Conservation (phyloP, 2,113 vertebrate species). For the Oreochromis niloticus region DNA sequence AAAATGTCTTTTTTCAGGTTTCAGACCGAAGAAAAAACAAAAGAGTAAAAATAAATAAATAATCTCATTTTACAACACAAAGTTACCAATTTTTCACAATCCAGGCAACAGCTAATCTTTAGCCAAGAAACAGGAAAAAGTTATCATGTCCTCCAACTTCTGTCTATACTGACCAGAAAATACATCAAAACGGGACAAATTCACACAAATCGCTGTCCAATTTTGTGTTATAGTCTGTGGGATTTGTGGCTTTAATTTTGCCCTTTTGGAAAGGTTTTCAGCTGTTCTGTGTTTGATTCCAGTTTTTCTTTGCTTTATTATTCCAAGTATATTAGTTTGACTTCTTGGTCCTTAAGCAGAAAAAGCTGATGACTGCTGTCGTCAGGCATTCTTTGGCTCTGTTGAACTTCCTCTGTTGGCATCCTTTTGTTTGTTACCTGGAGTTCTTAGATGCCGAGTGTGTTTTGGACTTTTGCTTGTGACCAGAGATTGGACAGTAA, state of each 20-base stretch:
- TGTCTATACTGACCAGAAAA: not conserved
- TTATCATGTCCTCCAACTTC: not conserved
- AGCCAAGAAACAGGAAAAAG: not conserved
- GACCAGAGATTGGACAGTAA: not conserved
- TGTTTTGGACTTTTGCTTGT: not conserved
- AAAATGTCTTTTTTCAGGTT: not conserved
- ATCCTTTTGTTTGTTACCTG: not conserved
- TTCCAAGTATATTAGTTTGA: not conserved
- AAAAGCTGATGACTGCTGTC: not conserved
- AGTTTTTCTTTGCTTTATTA: not conserved
- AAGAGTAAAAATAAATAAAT: not conserved
- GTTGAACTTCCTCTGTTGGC: too few species aligned
- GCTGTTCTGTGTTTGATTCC: not conserved
- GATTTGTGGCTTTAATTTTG: not conserved
- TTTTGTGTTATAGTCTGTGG: not conserved
- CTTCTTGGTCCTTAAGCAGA: not conserved
- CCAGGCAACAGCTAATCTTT: not conserved
- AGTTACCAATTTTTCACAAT: not conserved
- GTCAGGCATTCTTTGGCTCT: not conserved
- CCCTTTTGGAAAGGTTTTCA: not conserved
- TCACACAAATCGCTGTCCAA: not conserved
- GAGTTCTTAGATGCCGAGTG: not conserved
- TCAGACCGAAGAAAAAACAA: not conserved
- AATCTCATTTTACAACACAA: not conserved
- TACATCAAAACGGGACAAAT: not conserved